phyloP scores from a whole-genome alignment of 2,113 vertebrate species.

The Gobius niger region DNA sequence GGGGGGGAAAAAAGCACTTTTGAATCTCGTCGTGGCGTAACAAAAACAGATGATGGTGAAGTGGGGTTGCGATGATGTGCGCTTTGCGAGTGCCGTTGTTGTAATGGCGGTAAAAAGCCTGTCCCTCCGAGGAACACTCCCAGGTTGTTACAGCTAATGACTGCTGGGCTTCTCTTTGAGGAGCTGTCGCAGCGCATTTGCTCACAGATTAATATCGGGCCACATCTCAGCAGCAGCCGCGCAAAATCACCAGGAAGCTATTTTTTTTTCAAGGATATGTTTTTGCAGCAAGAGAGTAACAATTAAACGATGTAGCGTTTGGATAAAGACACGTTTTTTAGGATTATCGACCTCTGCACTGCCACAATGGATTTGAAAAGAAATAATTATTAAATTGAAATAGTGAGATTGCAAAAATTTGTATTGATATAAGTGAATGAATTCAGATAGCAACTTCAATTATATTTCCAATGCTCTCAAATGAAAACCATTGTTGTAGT shows the following conservation, averaged over 20 bases:
- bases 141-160: conserved; percentile 71
- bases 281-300: background rate
- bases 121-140: conserved; percentile 64
- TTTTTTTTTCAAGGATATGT: background rate
- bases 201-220: conserved; percentile 63
- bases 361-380: background rate
- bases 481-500: background rate
- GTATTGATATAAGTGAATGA: background rate
- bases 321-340: background rate
- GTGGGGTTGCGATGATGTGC: conserved; percentile 8
- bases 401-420: no score
- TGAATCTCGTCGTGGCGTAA: conserved; percentile 17
- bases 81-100: conserved; percentile 40
- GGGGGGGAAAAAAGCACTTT: background rate
- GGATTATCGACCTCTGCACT: background rate
- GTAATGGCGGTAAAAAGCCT: conserved; percentile 44
- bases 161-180: conserved; percentile 59
- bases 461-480: background rate
- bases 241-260: background rate
- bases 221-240: conserved; percentile 9
- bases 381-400: no score
- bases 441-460: background rate
- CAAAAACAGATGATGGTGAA: background rate
- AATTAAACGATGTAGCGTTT: background rate
- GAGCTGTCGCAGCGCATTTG: conserved; percentile 70